Evolutionary conservation across 2,888 invertebrate species (phyloP).

Genomic region (Troglohyphantes excavatus): DNA sequence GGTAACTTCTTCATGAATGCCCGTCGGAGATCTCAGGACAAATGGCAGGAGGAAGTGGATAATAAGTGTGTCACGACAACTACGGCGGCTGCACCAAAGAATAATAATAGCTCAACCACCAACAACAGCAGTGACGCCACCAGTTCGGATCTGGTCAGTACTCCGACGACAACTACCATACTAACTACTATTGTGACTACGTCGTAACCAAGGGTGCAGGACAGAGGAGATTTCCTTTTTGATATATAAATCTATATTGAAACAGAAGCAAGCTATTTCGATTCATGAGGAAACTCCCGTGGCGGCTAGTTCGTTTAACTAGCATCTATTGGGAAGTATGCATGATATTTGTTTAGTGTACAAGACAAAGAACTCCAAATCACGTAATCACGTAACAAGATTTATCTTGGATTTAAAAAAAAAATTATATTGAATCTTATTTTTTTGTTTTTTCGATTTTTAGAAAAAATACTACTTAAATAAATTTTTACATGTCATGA

Average conservation of each 20-base stretch:
- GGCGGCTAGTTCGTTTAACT: slow-evolving; percentile 63
- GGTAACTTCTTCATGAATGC: slow-evolving; percentile 99
- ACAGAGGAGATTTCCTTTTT: slow-evolving; percentile 51
- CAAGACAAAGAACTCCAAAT: slow-evolving; percentile 42
- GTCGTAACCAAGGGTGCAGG: slow-evolving; percentile 70
- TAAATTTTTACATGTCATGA: too few relatives aligned
- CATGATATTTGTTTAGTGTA: slow-evolving; percentile 13
- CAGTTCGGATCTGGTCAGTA: slow-evolving; percentile 59
- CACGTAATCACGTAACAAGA: background rate
- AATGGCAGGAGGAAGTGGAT: slow-evolving; percentile 96
- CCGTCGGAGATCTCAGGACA: slow-evolving; percentile 93
- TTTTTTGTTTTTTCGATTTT: too few relatives aligned
- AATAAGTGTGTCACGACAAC: slow-evolving; percentile 69
- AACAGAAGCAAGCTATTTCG: slow-evolving; percentile 44
- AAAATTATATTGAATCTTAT: too few relatives aligned
- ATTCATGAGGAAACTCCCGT: slow-evolving; percentile 43
- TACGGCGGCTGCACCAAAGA: slow-evolving; percentile 55
- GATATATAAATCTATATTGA: slow-evolving; percentile 55
- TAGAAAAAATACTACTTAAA: too few relatives aligned
- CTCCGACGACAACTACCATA: slow-evolving; percentile 67
- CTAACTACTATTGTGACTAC: slow-evolving; percentile 76
- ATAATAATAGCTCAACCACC: slow-evolving; percentile 57
- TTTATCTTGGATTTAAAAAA: too few relatives aligned
- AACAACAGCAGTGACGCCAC: slow-evolving; percentile 69
- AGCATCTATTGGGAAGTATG: slow-evolving; percentile 21